Conservation (phyloP, 2,888 invertebrate genomes). For the Amiota mariae region DNA sequence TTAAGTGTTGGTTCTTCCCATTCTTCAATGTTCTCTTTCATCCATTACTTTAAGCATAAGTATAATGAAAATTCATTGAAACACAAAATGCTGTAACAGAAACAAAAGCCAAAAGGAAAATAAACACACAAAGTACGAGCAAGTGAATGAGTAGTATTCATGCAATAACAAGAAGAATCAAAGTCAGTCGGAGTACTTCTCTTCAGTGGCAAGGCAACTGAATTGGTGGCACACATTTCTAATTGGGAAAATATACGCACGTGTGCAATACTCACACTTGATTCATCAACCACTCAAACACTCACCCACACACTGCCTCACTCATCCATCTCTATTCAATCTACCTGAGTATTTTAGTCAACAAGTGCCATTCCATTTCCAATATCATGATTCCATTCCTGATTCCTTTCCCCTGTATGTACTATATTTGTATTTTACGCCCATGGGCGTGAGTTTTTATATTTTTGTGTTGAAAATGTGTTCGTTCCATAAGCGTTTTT, state of each 20-base stretch:
- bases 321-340: neutral
- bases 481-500: conserved; percentile 52
- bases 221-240: conserved; percentile 25
- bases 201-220: neutral
- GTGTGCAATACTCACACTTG: conserved; percentile 8
- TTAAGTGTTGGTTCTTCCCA: too few species aligned
- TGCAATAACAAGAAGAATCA: neutral
- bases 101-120: conserved; percentile 6
- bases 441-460: conserved; percentile 7
- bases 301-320: conserved; percentile 10
- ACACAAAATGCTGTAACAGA: conserved; percentile 1
- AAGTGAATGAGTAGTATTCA: too few species aligned
- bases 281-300: neutral
- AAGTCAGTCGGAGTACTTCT: conserved; percentile 1
- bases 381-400: neutral
- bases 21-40: too few species aligned
- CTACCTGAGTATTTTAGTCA: neutral
- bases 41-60: too few species aligned
- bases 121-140: neutral
- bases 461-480: conserved; percentile 56
- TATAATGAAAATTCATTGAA: conserved; percentile 9
- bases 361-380: conserved; percentile 52
- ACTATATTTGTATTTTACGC: conserved; percentile 44
- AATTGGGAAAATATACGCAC: conserved; percentile 24
- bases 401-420: neutral